These are phyloP conservation scores for Sparus aurata DNA, from an alignment of 2,797 vertebrate genomes.

Conservation along the genomic window DNA sequence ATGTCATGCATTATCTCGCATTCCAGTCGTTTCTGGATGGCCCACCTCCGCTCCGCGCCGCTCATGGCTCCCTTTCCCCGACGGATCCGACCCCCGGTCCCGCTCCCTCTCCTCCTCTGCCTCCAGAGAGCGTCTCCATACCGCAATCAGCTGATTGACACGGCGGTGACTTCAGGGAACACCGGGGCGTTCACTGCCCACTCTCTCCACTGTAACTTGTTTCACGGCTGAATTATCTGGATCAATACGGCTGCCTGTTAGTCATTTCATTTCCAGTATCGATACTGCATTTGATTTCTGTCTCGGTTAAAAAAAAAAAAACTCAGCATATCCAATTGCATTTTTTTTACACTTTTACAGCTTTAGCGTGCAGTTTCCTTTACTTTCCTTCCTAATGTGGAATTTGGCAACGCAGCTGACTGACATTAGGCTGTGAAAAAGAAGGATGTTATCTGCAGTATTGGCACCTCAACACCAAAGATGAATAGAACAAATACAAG, in stretches of 20 bases:
- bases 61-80: slow-evolving; percentile 38
- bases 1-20: slow-evolving; percentile 72
- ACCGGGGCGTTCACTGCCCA: not conserved
- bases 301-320: slow-evolving; percentile 10
- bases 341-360: slow-evolving; percentile 26
- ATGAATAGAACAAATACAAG: too few relatives aligned
- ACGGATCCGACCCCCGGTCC: not conserved
- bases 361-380: slow-evolving; percentile 9
- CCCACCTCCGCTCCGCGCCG: slow-evolving; percentile 38
- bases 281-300: slow-evolving; percentile 40
- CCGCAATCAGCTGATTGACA: slow-evolving; percentile 55
- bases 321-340: slow-evolving; percentile 35
- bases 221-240: slow-evolving; percentile 59
- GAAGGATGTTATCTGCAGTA: too few relatives aligned
- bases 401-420: slow-evolving; percentile 11
- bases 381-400: not conserved
- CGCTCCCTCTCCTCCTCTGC: not conserved
- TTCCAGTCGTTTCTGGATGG: slow-evolving; percentile 63
- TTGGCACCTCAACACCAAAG: too few relatives aligned
- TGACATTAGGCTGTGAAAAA: too few relatives aligned
- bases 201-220: slow-evolving; percentile 32
- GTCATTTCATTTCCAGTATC: slow-evolving; percentile 58
- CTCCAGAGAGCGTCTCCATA: slow-evolving; percentile 34
- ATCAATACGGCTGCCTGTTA: slow-evolving; percentile 61
- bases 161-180: slow-evolving; percentile 39